Evolutionary conservation across 2,113 vertebrate genomes (phyloP).

Genomic region (Aldabrachelys gigantea): DNA sequence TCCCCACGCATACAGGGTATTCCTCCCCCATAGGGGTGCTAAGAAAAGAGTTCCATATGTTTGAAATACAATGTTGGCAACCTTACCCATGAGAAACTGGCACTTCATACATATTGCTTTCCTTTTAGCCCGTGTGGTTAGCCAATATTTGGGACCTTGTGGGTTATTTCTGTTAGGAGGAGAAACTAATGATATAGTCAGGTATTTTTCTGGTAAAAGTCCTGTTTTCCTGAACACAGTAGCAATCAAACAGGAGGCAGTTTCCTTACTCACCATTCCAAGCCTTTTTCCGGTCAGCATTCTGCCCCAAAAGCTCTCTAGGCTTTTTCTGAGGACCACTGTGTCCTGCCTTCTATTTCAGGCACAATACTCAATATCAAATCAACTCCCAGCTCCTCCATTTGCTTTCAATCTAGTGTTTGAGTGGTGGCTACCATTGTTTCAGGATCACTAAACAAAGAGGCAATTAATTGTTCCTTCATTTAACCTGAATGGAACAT

Average conservation of each 20-base stretch:
- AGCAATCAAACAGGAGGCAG: not conserved
- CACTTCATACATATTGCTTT: not conserved
- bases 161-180: not conserved
- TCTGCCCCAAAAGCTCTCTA: not conserved
- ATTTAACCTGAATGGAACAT: constrained; percentile 1
- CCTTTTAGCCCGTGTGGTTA: not conserved
- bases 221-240: constrained; percentile 43
- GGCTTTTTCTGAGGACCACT: not conserved
- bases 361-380: not conserved
- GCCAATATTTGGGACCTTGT: not conserved
- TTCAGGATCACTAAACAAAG: constrained; percentile 26
- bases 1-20: not conserved
- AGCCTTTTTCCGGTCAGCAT: constrained; percentile 48
- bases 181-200: not conserved
- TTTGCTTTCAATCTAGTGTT: constrained; percentile 32
- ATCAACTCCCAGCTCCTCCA: constrained; percentile 5
- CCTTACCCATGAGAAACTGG: not conserved
- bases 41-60: too few relatives aligned
- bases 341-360: constrained; percentile 33
- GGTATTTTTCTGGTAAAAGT: constrained; percentile 25
- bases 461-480: constrained; percentile 26
- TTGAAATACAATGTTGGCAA: not conserved
- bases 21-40: not conserved
- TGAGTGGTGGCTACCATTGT: not conserved
- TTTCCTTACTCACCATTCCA: constrained; percentile 44